Conservation (phyloP, 2,888 invertebrate genomes). For the Drosophila neotestacea region DNA sequence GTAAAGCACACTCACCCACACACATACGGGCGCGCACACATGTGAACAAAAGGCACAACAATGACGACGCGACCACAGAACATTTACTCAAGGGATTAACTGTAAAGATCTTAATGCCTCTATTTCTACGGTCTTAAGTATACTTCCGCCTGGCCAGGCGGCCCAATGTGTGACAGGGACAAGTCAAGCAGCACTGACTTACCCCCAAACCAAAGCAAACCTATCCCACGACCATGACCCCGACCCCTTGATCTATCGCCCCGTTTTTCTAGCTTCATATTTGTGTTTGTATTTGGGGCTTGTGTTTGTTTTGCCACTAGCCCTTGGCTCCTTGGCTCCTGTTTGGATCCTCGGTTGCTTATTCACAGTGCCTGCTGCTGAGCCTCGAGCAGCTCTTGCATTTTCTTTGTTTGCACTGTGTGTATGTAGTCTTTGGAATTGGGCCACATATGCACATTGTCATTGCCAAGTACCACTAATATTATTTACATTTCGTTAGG, state of each 20-base stretch:
- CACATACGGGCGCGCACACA: conserved; percentile 23
- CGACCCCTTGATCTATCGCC: conserved; percentile 8
- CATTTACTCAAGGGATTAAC: conserved; percentile 84
- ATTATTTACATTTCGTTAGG: conserved; percentile 79
- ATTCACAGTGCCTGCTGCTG: conserved; percentile 22
- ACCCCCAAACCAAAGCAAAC: background rate
- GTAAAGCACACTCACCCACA: conserved; percentile 20
- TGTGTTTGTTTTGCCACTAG: conserved; percentile 77
- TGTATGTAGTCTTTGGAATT: conserved; percentile 62
- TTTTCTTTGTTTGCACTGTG: conserved; percentile 61
- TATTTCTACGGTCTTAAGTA: conserved; percentile 82
- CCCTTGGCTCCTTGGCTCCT: conserved; percentile 48
- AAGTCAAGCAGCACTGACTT: conserved; percentile 74
- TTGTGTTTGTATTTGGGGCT: conserved; percentile 71
- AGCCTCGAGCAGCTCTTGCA: conserved; percentile 62
- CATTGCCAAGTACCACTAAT: conserved; percentile 79
- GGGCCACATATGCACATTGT: conserved; percentile 81
- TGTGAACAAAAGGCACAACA: conserved; percentile 39
- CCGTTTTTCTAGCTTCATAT: conserved; percentile 72
- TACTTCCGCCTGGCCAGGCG: conserved; percentile 69
- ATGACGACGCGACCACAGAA: conserved; percentile 72
- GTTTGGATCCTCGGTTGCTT: conserved; percentile 16
- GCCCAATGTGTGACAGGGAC: conserved; percentile 71
- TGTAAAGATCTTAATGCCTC: conserved; percentile 82
- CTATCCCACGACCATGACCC: background rate